These are phyloP conservation scores for Manis crassicaudata DNA, from an alignment of 2,797 vertebrate species.

Conservation along the genomic window DNA sequence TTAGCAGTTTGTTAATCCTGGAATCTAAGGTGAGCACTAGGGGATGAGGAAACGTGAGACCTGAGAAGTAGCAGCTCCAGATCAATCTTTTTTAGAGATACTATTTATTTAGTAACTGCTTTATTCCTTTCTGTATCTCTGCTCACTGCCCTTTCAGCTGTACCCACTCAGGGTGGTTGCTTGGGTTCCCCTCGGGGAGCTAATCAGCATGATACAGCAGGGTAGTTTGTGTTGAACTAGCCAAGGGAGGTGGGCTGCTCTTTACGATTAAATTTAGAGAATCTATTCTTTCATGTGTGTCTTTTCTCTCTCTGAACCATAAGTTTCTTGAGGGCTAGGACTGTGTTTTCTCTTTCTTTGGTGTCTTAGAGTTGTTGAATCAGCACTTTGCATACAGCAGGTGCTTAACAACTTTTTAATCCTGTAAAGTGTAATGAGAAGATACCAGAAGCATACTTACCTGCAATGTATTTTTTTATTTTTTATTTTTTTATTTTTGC, in stretches of 20 bases:
- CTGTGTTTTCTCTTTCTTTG: not conserved
- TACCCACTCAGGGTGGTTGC: not conserved
- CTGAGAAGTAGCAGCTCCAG: not conserved
- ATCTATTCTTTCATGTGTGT: not conserved
- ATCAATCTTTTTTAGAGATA: not conserved
- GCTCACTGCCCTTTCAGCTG: not conserved
- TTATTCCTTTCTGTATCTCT: not conserved
- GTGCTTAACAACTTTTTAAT: slow-evolving; percentile 34
- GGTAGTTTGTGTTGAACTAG: not conserved
- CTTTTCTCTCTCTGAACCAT: not conserved
- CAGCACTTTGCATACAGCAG: not conserved
- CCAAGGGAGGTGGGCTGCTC: not conserved
- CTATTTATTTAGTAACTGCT: not conserved
- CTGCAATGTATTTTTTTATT: not conserved
- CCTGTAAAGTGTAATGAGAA: not conserved
- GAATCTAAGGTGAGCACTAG: not conserved
- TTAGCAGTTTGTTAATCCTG: not conserved
- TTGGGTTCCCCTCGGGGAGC: not conserved
- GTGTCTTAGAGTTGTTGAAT: not conserved
- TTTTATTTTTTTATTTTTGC: too few relatives aligned
- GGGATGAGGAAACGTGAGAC: not conserved
- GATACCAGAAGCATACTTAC: not conserved
- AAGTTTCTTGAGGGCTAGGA: not conserved
- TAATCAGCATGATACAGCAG: not conserved
- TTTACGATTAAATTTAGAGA: not conserved